Conservation (phyloP, 2,797 vertebrate genomes). For the Paedocypris micromegethes region DNA sequence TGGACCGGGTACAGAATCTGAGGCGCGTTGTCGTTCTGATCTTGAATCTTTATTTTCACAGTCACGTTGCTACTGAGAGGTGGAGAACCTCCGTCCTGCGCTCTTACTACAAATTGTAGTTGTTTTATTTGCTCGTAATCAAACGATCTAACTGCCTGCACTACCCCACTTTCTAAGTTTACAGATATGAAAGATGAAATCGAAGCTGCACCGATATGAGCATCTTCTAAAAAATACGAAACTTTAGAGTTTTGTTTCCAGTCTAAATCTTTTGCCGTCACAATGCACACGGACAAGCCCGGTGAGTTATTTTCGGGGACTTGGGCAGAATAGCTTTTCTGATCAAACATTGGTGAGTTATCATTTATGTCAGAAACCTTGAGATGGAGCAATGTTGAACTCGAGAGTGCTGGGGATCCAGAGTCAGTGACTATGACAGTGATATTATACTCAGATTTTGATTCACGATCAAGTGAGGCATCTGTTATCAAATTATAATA, state of each 20-base stretch:
- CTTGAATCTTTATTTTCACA: conserved; percentile 56
- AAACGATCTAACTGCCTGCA: conserved; percentile 47
- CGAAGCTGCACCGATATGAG: conserved; percentile 39
- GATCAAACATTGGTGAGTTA: conserved; percentile 33
- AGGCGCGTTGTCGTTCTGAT: conserved; percentile 51
- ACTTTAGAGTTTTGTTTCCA: conserved; percentile 57
- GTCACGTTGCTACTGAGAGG: conserved; percentile 51
- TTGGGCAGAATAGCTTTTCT: conserved; percentile 48
- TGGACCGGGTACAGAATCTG: conserved; percentile 45
- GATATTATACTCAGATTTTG: conserved; percentile 56
- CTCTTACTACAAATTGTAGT: conserved; percentile 52
- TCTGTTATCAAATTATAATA: conserved; percentile 59
- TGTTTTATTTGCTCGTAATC: conserved; percentile 60
- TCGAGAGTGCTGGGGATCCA: conserved; percentile 54
- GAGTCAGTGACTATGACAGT: conserved; percentile 56
- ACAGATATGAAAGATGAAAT: conserved; percentile 54
- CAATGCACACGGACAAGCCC: conserved; percentile 55
- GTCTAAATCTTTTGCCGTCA: conserved; percentile 58
- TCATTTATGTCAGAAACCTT: conserved; percentile 59
- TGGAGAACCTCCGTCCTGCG: conserved; percentile 58
- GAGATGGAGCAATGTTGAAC: conserved; percentile 51
- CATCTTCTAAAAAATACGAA: conserved; percentile 50
- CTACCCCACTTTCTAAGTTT: conserved; percentile 44
- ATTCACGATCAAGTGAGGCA: conserved; percentile 56
- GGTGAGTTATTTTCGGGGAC: conserved; percentile 61